phyloP scores from a whole-genome alignment of 2,113 vertebrate species.

The Phrynocephalus versicolor region DNA sequence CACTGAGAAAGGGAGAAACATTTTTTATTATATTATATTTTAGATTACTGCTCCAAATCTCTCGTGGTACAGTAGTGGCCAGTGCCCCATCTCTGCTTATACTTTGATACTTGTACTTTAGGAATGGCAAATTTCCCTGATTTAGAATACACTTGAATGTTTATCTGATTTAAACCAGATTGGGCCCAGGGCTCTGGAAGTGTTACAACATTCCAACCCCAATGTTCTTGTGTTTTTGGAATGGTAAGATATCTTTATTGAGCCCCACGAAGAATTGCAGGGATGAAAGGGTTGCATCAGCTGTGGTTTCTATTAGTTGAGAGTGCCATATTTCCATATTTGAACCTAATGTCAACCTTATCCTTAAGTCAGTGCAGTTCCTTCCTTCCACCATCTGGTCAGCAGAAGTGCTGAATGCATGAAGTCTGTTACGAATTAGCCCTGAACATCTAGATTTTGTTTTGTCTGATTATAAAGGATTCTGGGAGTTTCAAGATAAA shows the following conservation, averaged over 20 bases:
- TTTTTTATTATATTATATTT: too few species aligned
- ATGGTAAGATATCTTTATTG: background rate
- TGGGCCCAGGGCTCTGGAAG: too few species aligned
- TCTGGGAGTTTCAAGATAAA: background rate
- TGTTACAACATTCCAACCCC: background rate
- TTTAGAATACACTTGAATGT: background rate
- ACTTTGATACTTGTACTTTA: background rate
- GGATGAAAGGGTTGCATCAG: too few species aligned
- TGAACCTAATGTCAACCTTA: background rate
- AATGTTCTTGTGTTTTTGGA: too few species aligned
- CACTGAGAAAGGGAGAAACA: background rate
- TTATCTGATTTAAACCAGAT: background rate
- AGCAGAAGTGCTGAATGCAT: too few species aligned
- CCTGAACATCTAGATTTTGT: background rate
- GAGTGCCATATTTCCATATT: background rate
- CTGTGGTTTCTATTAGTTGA: background rate
- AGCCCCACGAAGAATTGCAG: background rate
- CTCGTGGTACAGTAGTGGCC: too few species aligned
- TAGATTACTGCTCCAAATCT: too few species aligned
- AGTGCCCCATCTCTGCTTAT: too few species aligned
- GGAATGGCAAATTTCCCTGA: background rate
- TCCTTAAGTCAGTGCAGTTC: background rate
- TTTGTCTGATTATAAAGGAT: background rate
- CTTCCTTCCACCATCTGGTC: background rate
- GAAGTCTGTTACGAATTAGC: background rate